Conservation (phyloP, 1,140 invertebrate species). For the Nasonia longicornis region DNA sequence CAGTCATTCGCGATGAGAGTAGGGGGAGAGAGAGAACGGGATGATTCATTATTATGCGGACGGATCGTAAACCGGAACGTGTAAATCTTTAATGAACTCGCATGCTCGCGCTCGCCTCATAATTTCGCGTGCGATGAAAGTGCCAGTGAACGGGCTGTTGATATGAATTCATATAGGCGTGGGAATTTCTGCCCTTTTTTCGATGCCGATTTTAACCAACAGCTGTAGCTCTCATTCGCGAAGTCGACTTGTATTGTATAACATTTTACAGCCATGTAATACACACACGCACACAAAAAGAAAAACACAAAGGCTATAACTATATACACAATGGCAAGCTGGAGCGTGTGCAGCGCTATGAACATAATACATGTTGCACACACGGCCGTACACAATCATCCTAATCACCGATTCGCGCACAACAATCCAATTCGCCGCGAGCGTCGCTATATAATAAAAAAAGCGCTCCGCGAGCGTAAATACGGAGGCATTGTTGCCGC, state of each 20-base stretch:
- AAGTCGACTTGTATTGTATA: too few relatives aligned
- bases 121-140: background rate
- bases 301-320: background rate
- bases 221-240: too few relatives aligned
- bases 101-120: background rate
- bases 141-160: background rate
- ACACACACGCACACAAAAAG: background rate
- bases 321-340: background rate
- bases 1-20: background rate
- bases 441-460: background rate
- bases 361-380: background rate
- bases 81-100: slow-evolving; percentile 14
- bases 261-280: background rate
- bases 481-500: background rate
- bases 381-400: background rate
- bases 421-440: slow-evolving; percentile 20
- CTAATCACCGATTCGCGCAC: slow-evolving; percentile 20
- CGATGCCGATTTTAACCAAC: too few relatives aligned
- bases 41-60: slow-evolving; percentile 8
- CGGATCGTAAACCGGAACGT: background rate
- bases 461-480: background rate
- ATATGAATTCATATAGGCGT: background rate
- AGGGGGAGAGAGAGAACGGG: background rate
- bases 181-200: too few relatives aligned
- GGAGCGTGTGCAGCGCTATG: background rate